Evolutionary conservation across 2,797 vertebrate species (phyloP).

Genomic region (Borostomias antarcticus): DNA sequence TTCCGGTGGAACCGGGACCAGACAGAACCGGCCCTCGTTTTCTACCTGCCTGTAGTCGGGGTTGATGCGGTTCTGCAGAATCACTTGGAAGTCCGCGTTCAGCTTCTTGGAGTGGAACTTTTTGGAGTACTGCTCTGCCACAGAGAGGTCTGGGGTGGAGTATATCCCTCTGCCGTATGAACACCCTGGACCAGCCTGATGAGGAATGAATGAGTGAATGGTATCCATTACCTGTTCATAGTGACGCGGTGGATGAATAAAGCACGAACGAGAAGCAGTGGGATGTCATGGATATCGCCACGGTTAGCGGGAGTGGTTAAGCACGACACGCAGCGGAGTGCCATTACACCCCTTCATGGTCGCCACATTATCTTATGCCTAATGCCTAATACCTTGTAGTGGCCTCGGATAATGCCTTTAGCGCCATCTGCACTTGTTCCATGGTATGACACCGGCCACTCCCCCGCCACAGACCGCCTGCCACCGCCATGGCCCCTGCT

Average conservation of each 20-base stretch:
- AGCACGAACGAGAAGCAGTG: too few species aligned
- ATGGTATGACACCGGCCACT: conserved; percentile 14
- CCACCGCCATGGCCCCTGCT: too few species aligned
- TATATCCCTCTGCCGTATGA: conserved; percentile 11
- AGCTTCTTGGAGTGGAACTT: not conserved
- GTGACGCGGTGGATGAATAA: too few species aligned
- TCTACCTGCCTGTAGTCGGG: not conserved
- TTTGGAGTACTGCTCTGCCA: not conserved
- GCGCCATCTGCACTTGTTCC: conserved; percentile 4
- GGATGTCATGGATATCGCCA: too few species aligned
- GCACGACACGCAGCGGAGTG: too few species aligned
- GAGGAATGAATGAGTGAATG: too few species aligned
- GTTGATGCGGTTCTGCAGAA: conserved; percentile 15
- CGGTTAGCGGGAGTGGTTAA: too few species aligned
- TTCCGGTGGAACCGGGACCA: not conserved
- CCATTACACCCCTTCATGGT: too few species aligned
- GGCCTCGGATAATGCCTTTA: not conserved
- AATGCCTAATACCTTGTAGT: not conserved
- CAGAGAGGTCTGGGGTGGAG: conserved; percentile 11
- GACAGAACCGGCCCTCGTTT: conserved; percentile 4
- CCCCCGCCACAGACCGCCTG: not conserved
- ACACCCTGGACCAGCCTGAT: not conserved
- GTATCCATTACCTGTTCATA: too few species aligned
- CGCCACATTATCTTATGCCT: too few species aligned
- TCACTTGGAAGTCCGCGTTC: not conserved